Evolutionary conservation across 1,140 invertebrate species (phyloP).

Genomic region (Bombus impatiens): DNA sequence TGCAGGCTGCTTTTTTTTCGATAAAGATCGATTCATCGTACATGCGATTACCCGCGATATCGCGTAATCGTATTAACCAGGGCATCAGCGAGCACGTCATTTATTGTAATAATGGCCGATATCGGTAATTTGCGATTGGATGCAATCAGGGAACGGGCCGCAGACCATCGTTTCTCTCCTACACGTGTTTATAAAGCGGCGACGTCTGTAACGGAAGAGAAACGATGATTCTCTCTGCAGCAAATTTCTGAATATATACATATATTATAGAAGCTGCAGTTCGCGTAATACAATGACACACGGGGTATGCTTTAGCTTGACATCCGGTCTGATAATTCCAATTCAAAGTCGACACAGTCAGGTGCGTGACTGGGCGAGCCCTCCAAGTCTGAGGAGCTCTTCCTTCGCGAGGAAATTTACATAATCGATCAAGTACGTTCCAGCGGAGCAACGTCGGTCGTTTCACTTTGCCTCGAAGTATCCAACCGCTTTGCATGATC

Average conservation of each 20-base stretch:
- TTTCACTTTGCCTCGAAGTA: conserved; percentile 25
- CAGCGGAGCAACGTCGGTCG: conserved; percentile 25
- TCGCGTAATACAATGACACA: neutral
- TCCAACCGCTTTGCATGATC: conserved; percentile 42
- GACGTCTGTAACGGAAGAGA: neutral
- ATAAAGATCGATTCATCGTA: conserved; percentile 23
- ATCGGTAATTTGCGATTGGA: conserved; percentile 26
- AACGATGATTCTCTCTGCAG: neutral
- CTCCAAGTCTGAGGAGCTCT: conserved; percentile 32
- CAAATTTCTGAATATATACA: neutral
- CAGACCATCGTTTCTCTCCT: neutral
- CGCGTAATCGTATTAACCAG: conserved; percentile 31
- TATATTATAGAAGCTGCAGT: neutral
- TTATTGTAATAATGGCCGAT: conserved; percentile 30
- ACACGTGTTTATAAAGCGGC: conserved; percentile 16
- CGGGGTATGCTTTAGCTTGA: neutral
- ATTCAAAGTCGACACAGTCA: neutral
- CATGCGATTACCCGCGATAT: conserved; percentile 35
- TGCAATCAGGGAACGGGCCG: neutral
- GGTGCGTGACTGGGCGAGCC: conserved; percentile 38
- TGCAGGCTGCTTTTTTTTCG: neutral
- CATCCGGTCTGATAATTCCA: conserved; percentile 31
- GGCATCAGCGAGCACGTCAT: conserved; percentile 17
- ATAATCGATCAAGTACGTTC: conserved; percentile 52
- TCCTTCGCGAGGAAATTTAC: conserved; percentile 39